Conservation (phyloP, 1,140 invertebrate genomes). For the Anadara kagoshimensis region DNA sequence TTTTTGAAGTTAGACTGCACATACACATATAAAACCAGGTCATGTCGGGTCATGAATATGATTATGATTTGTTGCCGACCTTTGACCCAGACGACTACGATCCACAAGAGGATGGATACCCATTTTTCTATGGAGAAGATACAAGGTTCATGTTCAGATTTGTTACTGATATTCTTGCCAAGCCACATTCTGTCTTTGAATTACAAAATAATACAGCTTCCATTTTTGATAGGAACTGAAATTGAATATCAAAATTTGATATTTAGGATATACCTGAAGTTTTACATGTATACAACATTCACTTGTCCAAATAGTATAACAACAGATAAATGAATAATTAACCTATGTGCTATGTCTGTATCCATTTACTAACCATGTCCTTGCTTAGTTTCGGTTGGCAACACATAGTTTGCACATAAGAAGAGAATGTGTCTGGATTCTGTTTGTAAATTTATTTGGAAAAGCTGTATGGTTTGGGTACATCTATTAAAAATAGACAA, state of each 20-base stretch:
- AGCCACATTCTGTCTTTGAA: not conserved
- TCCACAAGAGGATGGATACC: conserved; percentile 34
- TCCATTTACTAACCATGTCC: no score
- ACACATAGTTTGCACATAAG: no score
- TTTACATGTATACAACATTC: not conserved
- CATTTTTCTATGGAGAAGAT: conserved; percentile 32
- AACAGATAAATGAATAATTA: not conserved
- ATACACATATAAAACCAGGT: not conserved
- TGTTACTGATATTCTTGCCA: not conserved
- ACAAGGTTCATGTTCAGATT: conserved; percentile 11
- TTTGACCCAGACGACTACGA: conserved; percentile 45
- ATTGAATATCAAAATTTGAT: not conserved
- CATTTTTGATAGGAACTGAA: not conserved
- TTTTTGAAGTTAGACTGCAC: not conserved
- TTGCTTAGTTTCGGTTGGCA: no score
- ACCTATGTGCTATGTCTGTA: no score
- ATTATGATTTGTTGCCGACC: conserved; percentile 39
- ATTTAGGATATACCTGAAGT: not conserved
- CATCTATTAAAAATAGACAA: no score
- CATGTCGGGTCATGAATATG: conserved; percentile 23
- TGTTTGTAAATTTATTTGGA: no score
- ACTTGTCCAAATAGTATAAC: not conserved
- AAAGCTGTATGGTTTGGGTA: no score
- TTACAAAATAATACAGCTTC: not conserved
- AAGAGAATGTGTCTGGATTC: no score